These are phyloP conservation scores for Drosophila borborema DNA, from an alignment of 2,888 invertebrate species.

Conservation along the genomic window DNA sequence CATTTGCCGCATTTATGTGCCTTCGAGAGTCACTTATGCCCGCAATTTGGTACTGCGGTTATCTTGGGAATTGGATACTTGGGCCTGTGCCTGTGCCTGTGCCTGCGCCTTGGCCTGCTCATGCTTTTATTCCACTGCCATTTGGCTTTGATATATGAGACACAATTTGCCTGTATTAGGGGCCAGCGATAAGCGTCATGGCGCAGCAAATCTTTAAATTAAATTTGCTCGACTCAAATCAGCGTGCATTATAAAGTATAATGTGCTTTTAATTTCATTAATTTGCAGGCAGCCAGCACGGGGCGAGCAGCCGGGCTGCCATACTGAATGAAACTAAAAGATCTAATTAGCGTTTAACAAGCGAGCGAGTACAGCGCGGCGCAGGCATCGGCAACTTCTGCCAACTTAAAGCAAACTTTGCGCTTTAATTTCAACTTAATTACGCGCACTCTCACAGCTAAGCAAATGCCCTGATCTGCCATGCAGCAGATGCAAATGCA, in stretches of 20 bases:
- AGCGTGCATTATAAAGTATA: constrained; percentile 78
- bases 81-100: background rate
- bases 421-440: constrained; percentile 78
- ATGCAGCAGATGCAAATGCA: constrained; percentile 30
- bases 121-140: background rate
- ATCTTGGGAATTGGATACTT: constrained; percentile 47
- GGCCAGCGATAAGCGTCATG: constrained; percentile 38
- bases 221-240: constrained; percentile 72
- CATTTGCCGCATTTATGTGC: constrained; percentile 66
- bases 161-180: constrained; percentile 33
- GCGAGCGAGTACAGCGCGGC: constrained; percentile 5
- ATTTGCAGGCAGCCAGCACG: constrained; percentile 62
- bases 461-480: constrained; percentile 22
- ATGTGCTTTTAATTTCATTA: constrained; percentile 82
- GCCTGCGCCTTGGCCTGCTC: background rate
- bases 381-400: constrained; percentile 14
- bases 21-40: constrained; percentile 75
- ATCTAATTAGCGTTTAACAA: constrained; percentile 72
- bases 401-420: constrained; percentile 76
- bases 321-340: constrained; percentile 65
- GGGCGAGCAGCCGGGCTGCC: background rate
- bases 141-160: constrained; percentile 57
- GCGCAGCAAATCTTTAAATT: constrained; percentile 71
- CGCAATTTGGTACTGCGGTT: constrained; percentile 77
- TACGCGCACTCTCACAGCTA: constrained; percentile 39